Evolutionary conservation across 2,797 vertebrate species (phyloP).

Genomic region (Liparis tanakae): DNA sequence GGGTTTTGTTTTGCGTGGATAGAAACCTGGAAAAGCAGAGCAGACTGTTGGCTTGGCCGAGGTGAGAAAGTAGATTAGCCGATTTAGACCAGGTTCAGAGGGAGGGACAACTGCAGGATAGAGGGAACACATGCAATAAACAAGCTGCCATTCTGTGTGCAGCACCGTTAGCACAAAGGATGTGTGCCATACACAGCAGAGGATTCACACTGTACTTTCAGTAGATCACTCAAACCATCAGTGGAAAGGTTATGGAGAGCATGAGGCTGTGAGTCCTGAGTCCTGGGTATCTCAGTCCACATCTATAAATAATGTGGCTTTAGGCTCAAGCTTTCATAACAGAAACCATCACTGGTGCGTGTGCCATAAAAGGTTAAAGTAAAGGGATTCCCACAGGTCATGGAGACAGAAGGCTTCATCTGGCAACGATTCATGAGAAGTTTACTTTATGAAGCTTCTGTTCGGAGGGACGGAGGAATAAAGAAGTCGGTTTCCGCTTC

Average conservation of each 20-base stretch:
- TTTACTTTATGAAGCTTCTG: slow-evolving; percentile 15
- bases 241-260: slow-evolving; percentile 38
- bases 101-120: slow-evolving; percentile 43
- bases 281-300: slow-evolving; percentile 62
- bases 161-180: slow-evolving; percentile 34
- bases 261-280: slow-evolving; percentile 21
- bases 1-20: slow-evolving; percentile 47
- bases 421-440: slow-evolving; percentile 12
- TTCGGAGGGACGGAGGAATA: slow-evolving; percentile 12
- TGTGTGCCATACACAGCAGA: slow-evolving; percentile 5
- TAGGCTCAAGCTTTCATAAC: slow-evolving; percentile 68
- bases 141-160: slow-evolving; percentile 44
- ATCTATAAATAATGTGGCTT: slow-evolving; percentile 81
- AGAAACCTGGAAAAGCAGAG: slow-evolving; percentile 42
- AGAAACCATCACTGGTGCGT: slow-evolving; percentile 47
- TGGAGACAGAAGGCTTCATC: slow-evolving; percentile 19
- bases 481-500: slow-evolving; percentile 8
- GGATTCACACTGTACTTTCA: slow-evolving; percentile 20
- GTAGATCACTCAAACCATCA: slow-evolving; percentile 9
- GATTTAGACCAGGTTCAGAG: slow-evolving; percentile 29
- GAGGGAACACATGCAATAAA: slow-evolving; percentile 51
- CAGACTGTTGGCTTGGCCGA: slow-evolving; percentile 40
- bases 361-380: slow-evolving; percentile 75
- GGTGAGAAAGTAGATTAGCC: slow-evolving; percentile 43
- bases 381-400: slow-evolving; percentile 36